These are phyloP conservation scores for Cygnus buccinator DNA, from an alignment of 2,113 vertebrate genomes.

Conservation along the genomic window DNA sequence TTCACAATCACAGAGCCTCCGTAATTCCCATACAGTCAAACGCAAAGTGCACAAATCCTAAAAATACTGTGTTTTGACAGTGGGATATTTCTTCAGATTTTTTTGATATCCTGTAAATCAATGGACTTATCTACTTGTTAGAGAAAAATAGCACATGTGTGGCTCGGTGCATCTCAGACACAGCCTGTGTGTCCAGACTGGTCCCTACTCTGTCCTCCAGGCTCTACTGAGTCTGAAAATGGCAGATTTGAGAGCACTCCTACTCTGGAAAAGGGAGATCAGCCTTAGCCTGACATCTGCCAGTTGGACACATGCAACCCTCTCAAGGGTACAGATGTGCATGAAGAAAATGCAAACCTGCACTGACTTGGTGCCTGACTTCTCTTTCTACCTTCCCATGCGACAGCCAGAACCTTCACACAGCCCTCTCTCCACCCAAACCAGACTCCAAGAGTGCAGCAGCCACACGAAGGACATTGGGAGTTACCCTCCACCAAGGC, in stretches of 20 bases:
- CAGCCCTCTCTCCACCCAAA: background rate
- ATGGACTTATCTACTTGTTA: background rate
- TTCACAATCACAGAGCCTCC: background rate
- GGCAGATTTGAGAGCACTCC: background rate
- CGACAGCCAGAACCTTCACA: background rate
- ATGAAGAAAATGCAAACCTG: background rate
- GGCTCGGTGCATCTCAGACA: background rate
- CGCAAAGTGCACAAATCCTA: background rate
- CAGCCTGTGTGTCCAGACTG: background rate
- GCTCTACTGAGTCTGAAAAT: background rate
- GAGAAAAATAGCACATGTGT: background rate
- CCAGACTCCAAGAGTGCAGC: background rate
- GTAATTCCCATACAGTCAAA: background rate
- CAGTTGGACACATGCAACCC: background rate
- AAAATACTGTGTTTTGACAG: background rate
- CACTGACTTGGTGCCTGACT: background rate
- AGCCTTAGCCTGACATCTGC: background rate
- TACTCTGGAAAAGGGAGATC: background rate
- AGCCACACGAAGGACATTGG: background rate
- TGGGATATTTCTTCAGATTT: background rate
- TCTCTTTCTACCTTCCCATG: background rate
- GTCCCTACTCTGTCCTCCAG: background rate
- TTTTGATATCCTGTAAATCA: background rate
- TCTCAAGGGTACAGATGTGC: background rate
- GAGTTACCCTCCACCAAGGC: background rate